Base-by-base conservation (phyloP, 2,888 invertebrate genomes). In the Drosophila stalkeri region DNA sequence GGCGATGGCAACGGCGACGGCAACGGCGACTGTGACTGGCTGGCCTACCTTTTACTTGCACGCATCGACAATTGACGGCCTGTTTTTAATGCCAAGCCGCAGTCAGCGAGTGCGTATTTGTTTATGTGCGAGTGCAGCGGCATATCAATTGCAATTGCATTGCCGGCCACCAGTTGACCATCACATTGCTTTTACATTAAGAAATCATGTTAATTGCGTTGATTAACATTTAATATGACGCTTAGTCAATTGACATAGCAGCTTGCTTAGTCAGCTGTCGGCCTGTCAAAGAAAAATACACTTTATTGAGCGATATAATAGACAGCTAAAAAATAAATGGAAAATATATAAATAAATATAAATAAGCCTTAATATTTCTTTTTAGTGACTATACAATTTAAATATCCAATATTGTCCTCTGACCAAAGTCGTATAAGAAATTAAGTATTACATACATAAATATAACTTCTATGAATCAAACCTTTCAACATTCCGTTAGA, bases 31-130 rank as follows among this genome's bases (percentile, higher is more conserved):
- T 18, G 41, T 71, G 62, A 74, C 81, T 86, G 73, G 81, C 79
- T 89, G 87, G 80, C 82, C 85, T 89, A 89, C 85, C 89, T 85
- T 80, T 89, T 85, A 85, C 85, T 86, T 65, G 75, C 73, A 83
- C 83, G 84, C 86, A 89, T 69, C 64, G 71, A 65, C 51, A 61
- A 69, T 65, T 66, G 76, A 68, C 77, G 54, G 69, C 72, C 71
- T 43, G 77, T 59, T 74, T 74, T 75, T 71, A 67, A 79, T 76
- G 72, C 51, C 76, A 76, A n/a, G 59, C 61, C 55, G 47, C 69
- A 56, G 69, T 37, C 44, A 65, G 18, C 75, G 60, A 65, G 49
- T 69, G 70, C 61, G 72, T 76, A 80, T 79, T 81, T 79, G 69
- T 67, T 73, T 77, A 80, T 80, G 49, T 46, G 62, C 54, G 44